Base-by-base conservation (phyloP, 2,113 vertebrate species). In the Columba livia region DNA sequence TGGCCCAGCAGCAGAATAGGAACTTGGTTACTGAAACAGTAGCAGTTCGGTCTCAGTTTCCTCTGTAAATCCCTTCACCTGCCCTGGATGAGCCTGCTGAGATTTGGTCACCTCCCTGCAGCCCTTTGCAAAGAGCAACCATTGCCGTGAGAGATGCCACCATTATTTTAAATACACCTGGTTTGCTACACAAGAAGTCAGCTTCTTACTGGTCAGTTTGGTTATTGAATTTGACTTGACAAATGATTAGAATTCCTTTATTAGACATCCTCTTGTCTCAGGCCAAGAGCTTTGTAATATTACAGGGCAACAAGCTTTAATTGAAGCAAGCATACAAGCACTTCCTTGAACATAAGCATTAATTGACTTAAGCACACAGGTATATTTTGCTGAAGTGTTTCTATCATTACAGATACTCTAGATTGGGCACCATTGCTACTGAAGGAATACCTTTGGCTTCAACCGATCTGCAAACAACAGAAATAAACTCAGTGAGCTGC, bases 61-160 rank as follows among this genome's bases (percentile, higher is more conserved):
- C 50, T 32, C 47, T 44, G 11, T 6, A 7, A 53, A 56, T 11
- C 29, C 36, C 16, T 53, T 32, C 16, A 20, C 1, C 13, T 10
- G 4, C 5, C 15, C 51, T 16, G 38, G 48, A 28, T 32, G 54
- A 88, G n/a, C n/a, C 71, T 36, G 64, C 67, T 70, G 77, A 57
- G 65, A 48, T 14, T 3, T 17, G 61, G 42, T 16, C 48, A n/a
- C 13, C 56, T 78, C 78, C 77, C 77, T 15, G 12, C 71, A 74
- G 50, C 24, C 42, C 71, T 40, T 11, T 10, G 24, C 26, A 60
- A 24, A 69, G 67, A 31, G 8, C 42, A 24, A 1, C 4, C 70
- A 10, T 8, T 10, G 0, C 21, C 1, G 1, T 2, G 34, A 7
- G 40, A 79, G 25, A 28, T 11, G 26, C 6, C 61, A 62, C 0